Conservation (phyloP, 2,113 vertebrate genomes). For the Gyps fulvus region DNA sequence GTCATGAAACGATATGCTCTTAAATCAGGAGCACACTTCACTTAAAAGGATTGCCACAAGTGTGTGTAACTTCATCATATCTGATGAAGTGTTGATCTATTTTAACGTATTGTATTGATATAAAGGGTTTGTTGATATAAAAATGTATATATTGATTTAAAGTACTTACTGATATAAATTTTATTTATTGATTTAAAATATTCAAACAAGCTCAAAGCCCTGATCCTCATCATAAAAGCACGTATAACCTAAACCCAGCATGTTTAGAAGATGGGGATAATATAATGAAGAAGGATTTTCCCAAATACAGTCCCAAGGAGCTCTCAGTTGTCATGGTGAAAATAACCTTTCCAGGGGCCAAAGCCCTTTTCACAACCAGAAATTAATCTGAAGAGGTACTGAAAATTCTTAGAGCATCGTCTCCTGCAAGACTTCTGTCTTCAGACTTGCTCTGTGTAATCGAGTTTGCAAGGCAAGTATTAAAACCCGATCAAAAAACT, state of each 20-base stretch:
- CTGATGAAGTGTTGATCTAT: not conserved
- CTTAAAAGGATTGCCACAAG: not conserved
- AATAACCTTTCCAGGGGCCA: not conserved
- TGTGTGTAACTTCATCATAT: not conserved
- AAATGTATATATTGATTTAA: not conserved
- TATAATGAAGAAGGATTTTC: not conserved
- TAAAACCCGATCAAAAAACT: not conserved
- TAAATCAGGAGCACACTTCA: not conserved
- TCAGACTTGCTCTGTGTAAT: not conserved
- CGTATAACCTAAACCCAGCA: rapidly evolving
- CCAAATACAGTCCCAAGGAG: not conserved
- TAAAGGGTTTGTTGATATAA: not conserved
- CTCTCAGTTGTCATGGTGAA: not conserved
- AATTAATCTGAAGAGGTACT: not conserved
- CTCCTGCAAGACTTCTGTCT: not conserved
- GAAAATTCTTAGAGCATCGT: not conserved
- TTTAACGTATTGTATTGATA: not conserved
- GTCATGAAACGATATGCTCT: not conserved
- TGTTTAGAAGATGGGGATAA: not conserved
- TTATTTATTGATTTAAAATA: not conserved
- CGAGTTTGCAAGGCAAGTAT: not conserved
- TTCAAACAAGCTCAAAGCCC: not conserved
- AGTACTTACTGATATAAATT: not conserved
- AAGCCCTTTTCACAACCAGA: not conserved
- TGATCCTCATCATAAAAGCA: not conserved